These are phyloP conservation scores for Thaumetopoea pityocampa DNA, from an alignment of 1,140 invertebrate species.

Conservation along the genomic window DNA sequence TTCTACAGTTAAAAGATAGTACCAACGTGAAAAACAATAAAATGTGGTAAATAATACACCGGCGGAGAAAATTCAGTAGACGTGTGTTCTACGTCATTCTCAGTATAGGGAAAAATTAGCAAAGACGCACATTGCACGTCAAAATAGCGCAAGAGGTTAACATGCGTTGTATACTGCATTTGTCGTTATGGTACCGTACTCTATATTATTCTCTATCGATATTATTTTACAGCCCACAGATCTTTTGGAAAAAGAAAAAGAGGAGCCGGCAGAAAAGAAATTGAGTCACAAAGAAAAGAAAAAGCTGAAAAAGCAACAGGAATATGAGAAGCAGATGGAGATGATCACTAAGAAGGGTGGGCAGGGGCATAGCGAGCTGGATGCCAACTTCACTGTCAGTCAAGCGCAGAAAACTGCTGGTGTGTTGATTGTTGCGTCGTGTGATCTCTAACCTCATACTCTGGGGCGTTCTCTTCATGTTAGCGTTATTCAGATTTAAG, in stretches of 20 bases:
- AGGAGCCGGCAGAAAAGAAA: slow-evolving; percentile 78
- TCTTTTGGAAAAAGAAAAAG: slow-evolving; percentile 30
- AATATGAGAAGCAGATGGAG: slow-evolving; percentile 95
- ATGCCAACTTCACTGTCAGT: slow-evolving; percentile 97
- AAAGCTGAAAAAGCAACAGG: slow-evolving; percentile 93
- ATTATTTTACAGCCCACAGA: slow-evolving; percentile 22
- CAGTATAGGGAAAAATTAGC: too few relatives aligned
- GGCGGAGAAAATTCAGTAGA: too few relatives aligned
- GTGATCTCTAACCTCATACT: too few relatives aligned
- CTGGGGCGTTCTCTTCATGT: too few relatives aligned
- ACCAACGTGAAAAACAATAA: too few relatives aligned
- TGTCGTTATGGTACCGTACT: neutral
- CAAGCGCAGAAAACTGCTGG: slow-evolving; percentile 91
- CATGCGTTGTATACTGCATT: too few relatives aligned
- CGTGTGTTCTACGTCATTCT: too few relatives aligned
- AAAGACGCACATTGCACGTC: too few relatives aligned
- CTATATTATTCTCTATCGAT: neutral
- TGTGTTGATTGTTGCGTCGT: slow-evolving; percentile 20
- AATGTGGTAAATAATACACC: too few relatives aligned
- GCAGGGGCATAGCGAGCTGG: slow-evolving; percentile 90
- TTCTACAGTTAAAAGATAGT: too few relatives aligned
- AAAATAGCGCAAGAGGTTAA: too few relatives aligned
- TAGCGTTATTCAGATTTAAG: too few relatives aligned
- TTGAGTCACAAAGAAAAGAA: slow-evolving; percentile 96
- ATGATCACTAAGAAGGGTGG: slow-evolving; percentile 91